A percentile compares a stretch with the other conserved stretches of the same genome.
Evolutionary conservation across 2,797 vertebrate genomes (phyloP).

Genomic region (Microctenopoma lineatum): DNA sequence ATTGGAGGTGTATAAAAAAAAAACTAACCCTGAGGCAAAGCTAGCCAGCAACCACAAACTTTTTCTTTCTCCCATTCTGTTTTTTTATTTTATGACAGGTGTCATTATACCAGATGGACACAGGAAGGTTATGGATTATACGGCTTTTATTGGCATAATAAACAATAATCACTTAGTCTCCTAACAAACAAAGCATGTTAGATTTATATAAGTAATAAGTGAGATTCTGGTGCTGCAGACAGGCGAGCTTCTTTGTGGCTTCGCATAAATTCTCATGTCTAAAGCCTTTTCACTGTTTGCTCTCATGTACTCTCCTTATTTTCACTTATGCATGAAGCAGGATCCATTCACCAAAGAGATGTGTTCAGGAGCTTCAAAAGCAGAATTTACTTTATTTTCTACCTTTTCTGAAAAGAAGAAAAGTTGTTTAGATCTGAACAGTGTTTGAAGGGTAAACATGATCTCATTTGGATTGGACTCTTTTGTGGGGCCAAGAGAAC

Average conservation of each 20-base stretch:
- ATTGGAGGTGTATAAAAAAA: constrained; percentile 40
- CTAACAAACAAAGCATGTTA: constrained; percentile 67
- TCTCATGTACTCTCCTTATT: constrained; percentile 31
- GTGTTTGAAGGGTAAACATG: constrained; percentile 20
- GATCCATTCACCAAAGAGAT: constrained; percentile 37
- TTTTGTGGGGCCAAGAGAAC: constrained; percentile 34
- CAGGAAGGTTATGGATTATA: constrained; percentile 72
- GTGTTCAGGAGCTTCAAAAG: constrained; percentile 40
- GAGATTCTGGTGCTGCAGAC: constrained; percentile 33
- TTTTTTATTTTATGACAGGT: constrained; percentile 77
- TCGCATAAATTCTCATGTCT: constrained; percentile 57
- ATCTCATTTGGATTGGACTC: constrained; percentile 25
- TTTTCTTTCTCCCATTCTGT: constrained; percentile 65
- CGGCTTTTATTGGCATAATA: constrained; percentile 81
- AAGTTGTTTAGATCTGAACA: constrained; percentile 30
- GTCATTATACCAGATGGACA: constrained; percentile 78
- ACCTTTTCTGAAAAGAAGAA: background rate
- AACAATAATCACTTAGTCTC: constrained; percentile 79
- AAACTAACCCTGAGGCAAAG: constrained; percentile 22
- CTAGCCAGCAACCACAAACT: constrained; percentile 42
- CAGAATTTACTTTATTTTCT: constrained; percentile 19
- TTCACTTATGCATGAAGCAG: constrained; percentile 30
- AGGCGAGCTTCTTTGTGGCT: constrained; percentile 47
- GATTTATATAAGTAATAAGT: constrained; percentile 69
- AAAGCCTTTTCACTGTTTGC: constrained; percentile 24